These are phyloP conservation scores for Squalus acanthias DNA, from an alignment of 2,797 vertebrate genomes.

Conservation along the genomic window DNA sequence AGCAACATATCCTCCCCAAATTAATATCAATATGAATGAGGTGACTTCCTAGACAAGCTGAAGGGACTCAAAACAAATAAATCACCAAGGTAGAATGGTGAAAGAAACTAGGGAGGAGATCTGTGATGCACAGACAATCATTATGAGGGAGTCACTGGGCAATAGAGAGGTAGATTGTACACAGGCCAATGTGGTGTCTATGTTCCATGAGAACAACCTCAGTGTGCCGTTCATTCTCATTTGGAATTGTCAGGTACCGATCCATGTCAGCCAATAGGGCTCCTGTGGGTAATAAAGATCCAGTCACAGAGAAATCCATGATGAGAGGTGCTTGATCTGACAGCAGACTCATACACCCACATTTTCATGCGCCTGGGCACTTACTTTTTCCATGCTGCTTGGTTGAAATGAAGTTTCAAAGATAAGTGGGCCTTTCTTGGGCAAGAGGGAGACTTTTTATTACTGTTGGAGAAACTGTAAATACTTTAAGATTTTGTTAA, in stretches of 20 bases:
- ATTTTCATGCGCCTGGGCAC: neutral
- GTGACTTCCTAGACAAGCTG: neutral
- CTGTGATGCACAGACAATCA: neutral
- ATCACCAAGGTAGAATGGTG: neutral
- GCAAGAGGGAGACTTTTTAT: neutral
- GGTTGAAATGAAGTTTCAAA: neutral
- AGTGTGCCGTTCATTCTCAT: neutral
- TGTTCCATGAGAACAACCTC: neutral
- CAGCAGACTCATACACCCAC: neutral
- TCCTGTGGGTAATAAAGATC: neutral
- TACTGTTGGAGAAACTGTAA: neutral
- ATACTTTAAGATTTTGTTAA: neutral
- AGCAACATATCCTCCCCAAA: neutral
- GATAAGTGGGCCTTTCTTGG: neutral
- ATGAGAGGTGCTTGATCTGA: neutral
- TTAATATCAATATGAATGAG: neutral
- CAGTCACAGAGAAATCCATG: neutral
- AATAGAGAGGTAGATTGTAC: neutral
- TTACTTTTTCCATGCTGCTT: neutral
- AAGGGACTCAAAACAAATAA: neutral
- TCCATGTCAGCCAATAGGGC: neutral
- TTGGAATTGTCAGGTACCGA: neutral
- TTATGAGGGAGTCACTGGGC: neutral
- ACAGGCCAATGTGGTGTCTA: neutral
- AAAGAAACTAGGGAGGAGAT: neutral